Conservation (phyloP, 2,888 invertebrate species). For the Microctonus hyperodae region DNA sequence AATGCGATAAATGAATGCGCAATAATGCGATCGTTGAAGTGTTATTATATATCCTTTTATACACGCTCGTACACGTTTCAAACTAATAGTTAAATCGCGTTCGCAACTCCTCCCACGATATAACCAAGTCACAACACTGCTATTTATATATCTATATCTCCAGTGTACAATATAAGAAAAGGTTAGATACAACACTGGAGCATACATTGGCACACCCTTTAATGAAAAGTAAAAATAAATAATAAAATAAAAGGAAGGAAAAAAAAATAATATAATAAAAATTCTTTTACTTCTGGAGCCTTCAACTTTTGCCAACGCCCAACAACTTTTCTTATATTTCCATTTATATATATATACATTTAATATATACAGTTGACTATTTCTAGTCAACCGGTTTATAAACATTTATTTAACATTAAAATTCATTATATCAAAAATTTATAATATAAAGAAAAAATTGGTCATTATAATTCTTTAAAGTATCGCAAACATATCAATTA, state of each 20-base stretch:
- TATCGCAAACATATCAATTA: constrained; percentile 11
- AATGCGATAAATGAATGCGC: constrained; percentile 1
- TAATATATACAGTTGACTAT: background rate
- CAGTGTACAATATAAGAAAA: constrained; percentile 40
- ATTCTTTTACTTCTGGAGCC: constrained; percentile 15
- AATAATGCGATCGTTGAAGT: constrained; percentile 2
- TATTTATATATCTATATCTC: background rate
- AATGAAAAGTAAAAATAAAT: too few species aligned
- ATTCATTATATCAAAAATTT: background rate
- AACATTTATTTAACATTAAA: background rate
- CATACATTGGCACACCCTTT: constrained; percentile 41
- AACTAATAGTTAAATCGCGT: constrained; percentile 11
- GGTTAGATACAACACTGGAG: constrained; percentile 44
- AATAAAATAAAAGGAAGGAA: too few species aligned
- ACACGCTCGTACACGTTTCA: background rate
- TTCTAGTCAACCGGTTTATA: background rate
- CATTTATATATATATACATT: background rate
- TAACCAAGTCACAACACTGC: background rate
- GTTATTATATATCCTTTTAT: background rate
- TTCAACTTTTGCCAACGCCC: constrained; percentile 29
- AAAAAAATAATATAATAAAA: constrained; percentile 18
- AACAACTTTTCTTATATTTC: background rate
- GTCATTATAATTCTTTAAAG: constrained; percentile 7
- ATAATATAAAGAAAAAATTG: background rate
- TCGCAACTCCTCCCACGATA: constrained; percentile 22